Conservation (phyloP, 2,113 vertebrate species). For the Gracilinanus agilis region DNA sequence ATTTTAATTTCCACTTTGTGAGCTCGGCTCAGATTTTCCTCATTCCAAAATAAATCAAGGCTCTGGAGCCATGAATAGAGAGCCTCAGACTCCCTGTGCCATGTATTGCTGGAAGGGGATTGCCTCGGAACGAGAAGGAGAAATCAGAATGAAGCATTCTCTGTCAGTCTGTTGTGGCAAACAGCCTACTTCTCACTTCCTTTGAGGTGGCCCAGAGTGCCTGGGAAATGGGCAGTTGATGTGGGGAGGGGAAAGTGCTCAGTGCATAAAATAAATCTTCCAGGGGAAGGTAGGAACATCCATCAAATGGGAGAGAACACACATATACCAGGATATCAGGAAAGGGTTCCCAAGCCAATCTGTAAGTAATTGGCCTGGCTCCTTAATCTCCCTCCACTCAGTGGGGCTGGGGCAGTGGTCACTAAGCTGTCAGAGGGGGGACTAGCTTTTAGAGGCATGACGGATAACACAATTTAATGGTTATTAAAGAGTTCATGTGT, state of each 20-base stretch:
- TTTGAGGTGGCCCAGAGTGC: constrained; percentile 71
- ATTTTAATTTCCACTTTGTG: constrained; percentile 78
- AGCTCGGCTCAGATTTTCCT: constrained; percentile 64
- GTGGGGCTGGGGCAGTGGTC: constrained; percentile 58
- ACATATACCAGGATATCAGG: constrained; percentile 73
- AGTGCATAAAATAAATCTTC: constrained; percentile 82
- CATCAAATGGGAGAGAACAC: constrained; percentile 75
- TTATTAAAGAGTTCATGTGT: not conserved
- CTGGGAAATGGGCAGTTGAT: constrained; percentile 83
- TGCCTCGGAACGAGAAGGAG: constrained; percentile 67
- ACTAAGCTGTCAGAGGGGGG: constrained; percentile 14
- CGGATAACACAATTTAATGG: not conserved
- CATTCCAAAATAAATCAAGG: constrained; percentile 76
- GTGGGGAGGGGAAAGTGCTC: constrained; percentile 79
- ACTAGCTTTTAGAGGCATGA: not conserved
- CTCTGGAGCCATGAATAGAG: constrained; percentile 78
- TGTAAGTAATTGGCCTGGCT: constrained; percentile 80
- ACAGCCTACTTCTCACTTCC: constrained; percentile 84
- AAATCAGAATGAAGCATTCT: constrained; percentile 64
- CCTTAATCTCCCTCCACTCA: constrained; percentile 72
- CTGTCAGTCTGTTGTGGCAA: constrained; percentile 80
- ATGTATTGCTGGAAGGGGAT: constrained; percentile 42
- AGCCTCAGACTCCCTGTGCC: constrained; percentile 59
- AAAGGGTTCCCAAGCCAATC: constrained; percentile 79
- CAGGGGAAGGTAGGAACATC: constrained; percentile 80